Evolutionary conservation across 2,888 invertebrate species (phyloP), one percentile per base, ranked within the genome.

Genomic region (Tetropium fuscum): DNA sequence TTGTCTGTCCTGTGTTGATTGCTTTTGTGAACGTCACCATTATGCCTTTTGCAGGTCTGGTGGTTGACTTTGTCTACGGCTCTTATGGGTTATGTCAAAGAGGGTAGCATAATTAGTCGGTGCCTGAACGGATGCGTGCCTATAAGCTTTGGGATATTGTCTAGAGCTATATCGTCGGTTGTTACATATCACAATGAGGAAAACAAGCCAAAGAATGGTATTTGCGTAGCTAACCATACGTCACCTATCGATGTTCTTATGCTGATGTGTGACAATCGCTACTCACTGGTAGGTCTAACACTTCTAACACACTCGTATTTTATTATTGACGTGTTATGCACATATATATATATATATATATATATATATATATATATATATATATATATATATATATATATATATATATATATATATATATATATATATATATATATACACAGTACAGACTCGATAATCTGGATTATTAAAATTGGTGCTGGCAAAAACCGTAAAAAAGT

Each of bases 151-250:
- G 92, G 95, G 77, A 90, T 98, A 73, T 85, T 98, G 69, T 94
- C 95, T 53, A 90, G 97, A 63, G 94, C 97, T 49, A 89, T 98
- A 75, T 97, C 98, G 5, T 89, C 92, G 19, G 94, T 94, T 62
- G 89, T 94, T 71, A 91, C 89, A 18, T 94, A 94, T 82, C 93
- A 95, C 83, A 93, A 91, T 80, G 88, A 88, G 53, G 93, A 95
- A 79, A 94, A 96, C 81, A 88, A 88, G 72, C 97, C 97, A 22
- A 88, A 88, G 73, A 85, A 83, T 67, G 89, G 91, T 60, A 98
- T 98, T 74, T 98, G 98, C 84, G 99, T 99, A 19, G 98, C 98
- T 43, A 99, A 99, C 84, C 99, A 99, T 83, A 99, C 99, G 3
- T 97, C 97, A 64, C 99, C 99, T 2, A 97, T 99, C 68, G 99